phyloP scores from a whole-genome alignment of 1,140 invertebrate genomes.

The Heliconius hermathena region DNA sequence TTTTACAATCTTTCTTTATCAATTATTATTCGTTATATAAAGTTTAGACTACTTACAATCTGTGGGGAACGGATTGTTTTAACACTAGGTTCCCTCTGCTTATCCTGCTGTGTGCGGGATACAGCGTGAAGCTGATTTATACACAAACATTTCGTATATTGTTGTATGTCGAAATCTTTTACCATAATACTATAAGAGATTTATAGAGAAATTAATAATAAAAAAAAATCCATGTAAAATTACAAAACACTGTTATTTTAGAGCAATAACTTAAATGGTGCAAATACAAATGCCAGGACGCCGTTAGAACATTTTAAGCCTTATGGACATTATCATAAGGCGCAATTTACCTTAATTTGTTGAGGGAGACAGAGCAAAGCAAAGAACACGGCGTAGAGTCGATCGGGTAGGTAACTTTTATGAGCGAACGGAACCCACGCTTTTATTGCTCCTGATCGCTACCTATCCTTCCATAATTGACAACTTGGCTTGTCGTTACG shows the following conservation, averaged over 20 bases:
- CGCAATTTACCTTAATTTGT: conserved; percentile 38
- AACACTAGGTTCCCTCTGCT: no score
- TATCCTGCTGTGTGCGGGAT: no score
- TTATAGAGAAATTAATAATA: neutral
- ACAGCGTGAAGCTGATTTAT: no score
- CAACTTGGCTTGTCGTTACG: conserved; percentile 76
- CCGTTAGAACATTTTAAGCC: conserved; percentile 46
- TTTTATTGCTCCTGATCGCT: conserved; percentile 79
- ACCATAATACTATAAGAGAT: neutral
- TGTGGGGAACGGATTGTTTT: no score
- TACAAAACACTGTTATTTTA: conserved; percentile 34
- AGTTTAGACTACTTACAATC: neutral
- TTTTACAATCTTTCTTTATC: neutral
- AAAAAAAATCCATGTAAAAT: conserved; percentile 17
- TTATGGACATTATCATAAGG: conserved; percentile 35
- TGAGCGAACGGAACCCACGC: conserved; percentile 72
- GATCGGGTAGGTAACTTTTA: conserved; percentile 77
- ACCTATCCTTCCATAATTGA: conserved; percentile 79
- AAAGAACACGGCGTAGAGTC: conserved; percentile 54
- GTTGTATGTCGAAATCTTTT: neutral
- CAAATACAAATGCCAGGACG: conserved; percentile 31
- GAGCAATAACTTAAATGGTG: conserved; percentile 34
- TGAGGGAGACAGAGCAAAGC: conserved; percentile 40
- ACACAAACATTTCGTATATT: neutral
- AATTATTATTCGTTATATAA: neutral